Base-by-base conservation (phyloP, 2,888 invertebrate genomes). In the Idaea dimidiata region DNA sequence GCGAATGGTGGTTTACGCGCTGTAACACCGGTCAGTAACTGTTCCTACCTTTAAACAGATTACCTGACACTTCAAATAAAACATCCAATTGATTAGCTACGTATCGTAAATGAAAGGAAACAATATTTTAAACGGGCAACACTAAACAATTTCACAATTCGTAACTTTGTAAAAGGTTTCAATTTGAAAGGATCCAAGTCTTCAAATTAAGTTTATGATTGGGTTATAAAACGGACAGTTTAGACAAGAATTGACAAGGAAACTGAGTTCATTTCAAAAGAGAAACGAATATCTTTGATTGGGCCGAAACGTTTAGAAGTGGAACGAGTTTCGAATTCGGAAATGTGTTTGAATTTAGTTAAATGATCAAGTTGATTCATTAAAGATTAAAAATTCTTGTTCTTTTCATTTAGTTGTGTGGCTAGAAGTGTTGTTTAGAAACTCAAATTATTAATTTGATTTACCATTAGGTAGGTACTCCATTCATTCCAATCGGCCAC, bases 61-160 rank as follows among this genome's bases (percentile, higher is more conserved):
- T n/a, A n/a, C n/a, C n/a, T n/a, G n/a, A n/a, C n/a, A n/a, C n/a
- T n/a, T n/a, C 5, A 24, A 24, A 24, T 14, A 14, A 43, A 43
- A 43, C 10, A 10, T 43, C 43, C 14, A 43, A 43, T 14, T 14
- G 43, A 43, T 43, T 43, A 43, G 43, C 2, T n/a, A n/a, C n/a
- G n/a, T 43, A 43, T 8, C 10, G 10, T 43, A 43, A 43, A 43
- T 8, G 43, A 43, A 43, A 43, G 43, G 43, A 43, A 43, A 43
- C 43, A 43, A 43, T 43, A 43, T 43, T 43, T 10, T 43, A 43
- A 43, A 43, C 43, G 43, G 10, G 43, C 43, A 43, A 43, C 43
- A 43, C 43, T 43, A 43, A 43, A 43, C 43, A 43, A 43, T 43
- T 43, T 43, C 43, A 43, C 43, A 43, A 43, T 43, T 43, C 43